Conservation (phyloP, 2,797 vertebrate genomes). For the Labroides dimidiatus region DNA sequence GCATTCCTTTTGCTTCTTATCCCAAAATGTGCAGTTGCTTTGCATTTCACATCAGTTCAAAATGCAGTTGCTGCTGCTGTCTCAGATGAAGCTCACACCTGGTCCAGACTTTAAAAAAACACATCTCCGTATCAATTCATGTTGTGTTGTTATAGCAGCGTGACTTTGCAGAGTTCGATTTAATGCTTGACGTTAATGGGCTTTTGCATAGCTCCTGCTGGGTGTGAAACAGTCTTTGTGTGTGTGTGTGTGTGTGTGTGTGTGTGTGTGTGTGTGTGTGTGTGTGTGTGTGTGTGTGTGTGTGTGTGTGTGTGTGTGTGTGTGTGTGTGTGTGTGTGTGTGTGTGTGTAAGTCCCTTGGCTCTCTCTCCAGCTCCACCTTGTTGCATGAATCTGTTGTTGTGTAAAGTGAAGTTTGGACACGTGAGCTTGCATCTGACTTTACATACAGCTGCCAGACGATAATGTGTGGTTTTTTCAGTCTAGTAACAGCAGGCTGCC, state of each 20-base stretch:
- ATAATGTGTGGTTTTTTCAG: slow-evolving; percentile 23
- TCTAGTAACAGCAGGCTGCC: slow-evolving; percentile 29
- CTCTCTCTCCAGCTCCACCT: slow-evolving; percentile 50
- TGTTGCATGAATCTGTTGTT: slow-evolving; percentile 53
- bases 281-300: slow-evolving; percentile 1
- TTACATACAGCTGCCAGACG: slow-evolving; percentile 49
- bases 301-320: slow-evolving; percentile 6
- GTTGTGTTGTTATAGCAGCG: slow-evolving; percentile 21
- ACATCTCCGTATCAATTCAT: slow-evolving; percentile 23
- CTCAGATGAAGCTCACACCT: background rate
- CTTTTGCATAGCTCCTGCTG: slow-evolving; percentile 24
- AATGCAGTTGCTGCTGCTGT: slow-evolving; percentile 5
- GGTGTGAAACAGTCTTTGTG: slow-evolving; percentile 33
- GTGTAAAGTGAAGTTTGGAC: slow-evolving; percentile 39
- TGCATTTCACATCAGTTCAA: background rate
- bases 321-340: background rate
- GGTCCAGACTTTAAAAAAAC: slow-evolving; percentile 10
- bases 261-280: background rate
- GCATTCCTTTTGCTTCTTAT: slow-evolving; percentile 45
- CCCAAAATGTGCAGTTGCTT: slow-evolving; percentile 27
- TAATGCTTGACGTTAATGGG: slow-evolving; percentile 31
- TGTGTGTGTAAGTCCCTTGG: slow-evolving; percentile 12
- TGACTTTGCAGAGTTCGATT: slow-evolving; percentile 34
- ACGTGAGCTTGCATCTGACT: slow-evolving; percentile 42
- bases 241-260: slow-evolving; percentile 11